Evolutionary conservation across 2,113 vertebrate genomes (phyloP).

Genomic region (Carassius carassius): DNA sequence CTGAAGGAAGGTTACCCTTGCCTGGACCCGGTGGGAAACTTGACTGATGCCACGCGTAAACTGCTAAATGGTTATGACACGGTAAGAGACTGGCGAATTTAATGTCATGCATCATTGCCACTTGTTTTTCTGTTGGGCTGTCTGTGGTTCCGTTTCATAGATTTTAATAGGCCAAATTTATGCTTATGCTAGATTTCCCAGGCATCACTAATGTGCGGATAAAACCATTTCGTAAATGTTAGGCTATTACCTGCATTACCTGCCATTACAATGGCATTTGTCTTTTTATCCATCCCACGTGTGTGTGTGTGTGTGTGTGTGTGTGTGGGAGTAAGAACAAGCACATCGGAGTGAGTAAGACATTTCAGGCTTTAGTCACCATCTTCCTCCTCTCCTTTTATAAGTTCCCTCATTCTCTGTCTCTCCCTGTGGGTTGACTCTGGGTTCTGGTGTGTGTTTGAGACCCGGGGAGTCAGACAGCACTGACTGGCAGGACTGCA

Average conservation of each 20-base stretch:
- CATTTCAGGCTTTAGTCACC: conserved; percentile 3
- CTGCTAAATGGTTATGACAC: conserved; percentile 87
- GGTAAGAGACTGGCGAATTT: conserved; percentile 71
- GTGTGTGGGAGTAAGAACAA: background rate
- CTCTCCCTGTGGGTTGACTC: conserved; percentile 21
- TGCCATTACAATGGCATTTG: conserved; percentile 19
- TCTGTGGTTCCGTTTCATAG: background rate
- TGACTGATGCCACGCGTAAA: conserved; percentile 87
- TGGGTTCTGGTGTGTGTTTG: conserved; percentile 31
- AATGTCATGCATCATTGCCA: background rate
- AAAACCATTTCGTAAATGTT: background rate
- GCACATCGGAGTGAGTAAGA: background rate
- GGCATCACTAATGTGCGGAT: background rate
- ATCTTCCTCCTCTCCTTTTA: conserved; percentile 5
- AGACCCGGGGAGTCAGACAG: conserved; percentile 26
- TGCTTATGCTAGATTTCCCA: background rate
- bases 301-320: background rate
- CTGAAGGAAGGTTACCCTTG: conserved; percentile 88
- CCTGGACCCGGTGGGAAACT: conserved; percentile 81
- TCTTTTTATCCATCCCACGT: background rate
- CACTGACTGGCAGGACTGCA: conserved; percentile 19
- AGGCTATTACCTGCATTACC: background rate
- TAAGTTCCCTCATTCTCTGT: background rate
- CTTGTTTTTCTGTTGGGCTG: background rate
- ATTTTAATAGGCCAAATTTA: background rate